These are phyloP conservation scores for Mercenaria mercenaria DNA, from an alignment of 1,140 invertebrate species.

Conservation along the genomic window DNA sequence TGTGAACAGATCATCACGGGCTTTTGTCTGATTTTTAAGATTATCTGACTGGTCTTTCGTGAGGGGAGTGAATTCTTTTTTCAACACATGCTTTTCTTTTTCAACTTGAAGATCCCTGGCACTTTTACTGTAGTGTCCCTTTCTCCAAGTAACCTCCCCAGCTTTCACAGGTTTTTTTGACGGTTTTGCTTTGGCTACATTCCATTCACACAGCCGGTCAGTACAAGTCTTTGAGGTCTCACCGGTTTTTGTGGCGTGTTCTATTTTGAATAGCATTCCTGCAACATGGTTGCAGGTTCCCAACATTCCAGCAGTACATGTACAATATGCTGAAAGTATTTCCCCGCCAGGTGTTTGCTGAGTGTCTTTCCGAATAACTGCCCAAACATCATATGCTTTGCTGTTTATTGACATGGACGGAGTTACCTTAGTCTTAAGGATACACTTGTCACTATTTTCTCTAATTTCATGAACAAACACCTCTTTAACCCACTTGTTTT, in stretches of 20 bases:
- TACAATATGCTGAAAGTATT: conserved; percentile 46
- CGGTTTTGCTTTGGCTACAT: conserved; percentile 11
- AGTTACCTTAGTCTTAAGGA: conserved; percentile 56
- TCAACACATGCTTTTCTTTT: not conserved
- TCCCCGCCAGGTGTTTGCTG: conserved; percentile 12
- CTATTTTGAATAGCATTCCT: conserved; percentile 45
- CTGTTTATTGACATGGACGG: conserved; percentile 45
- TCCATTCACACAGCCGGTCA: conserved; percentile 31
- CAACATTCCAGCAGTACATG: conserved; percentile 44
- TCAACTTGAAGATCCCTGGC: not conserved
- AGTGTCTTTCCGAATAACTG: conserved; percentile 3
- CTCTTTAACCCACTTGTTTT: conserved; percentile 46
- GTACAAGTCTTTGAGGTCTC: not conserved
- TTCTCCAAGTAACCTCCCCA: not conserved
- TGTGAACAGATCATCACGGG: too few species aligned
- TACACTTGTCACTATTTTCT: conserved; percentile 11
- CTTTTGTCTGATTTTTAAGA: too few species aligned
- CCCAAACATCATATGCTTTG: conserved; percentile 57
- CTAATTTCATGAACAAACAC: conserved; percentile 44
- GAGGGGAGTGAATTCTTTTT: not conserved
- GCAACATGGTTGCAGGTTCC: conserved; percentile 58
- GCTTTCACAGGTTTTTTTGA: conserved; percentile 4
- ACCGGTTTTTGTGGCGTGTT: conserved; percentile 40
- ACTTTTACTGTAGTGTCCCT: not conserved
- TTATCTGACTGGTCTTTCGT: conserved; percentile 16